Percentiles rank a stretch among this genome's conserved stretches.
Conservation (phyloP, 2,113 vertebrate species). For the Xenopus tropicalis region DNA sequence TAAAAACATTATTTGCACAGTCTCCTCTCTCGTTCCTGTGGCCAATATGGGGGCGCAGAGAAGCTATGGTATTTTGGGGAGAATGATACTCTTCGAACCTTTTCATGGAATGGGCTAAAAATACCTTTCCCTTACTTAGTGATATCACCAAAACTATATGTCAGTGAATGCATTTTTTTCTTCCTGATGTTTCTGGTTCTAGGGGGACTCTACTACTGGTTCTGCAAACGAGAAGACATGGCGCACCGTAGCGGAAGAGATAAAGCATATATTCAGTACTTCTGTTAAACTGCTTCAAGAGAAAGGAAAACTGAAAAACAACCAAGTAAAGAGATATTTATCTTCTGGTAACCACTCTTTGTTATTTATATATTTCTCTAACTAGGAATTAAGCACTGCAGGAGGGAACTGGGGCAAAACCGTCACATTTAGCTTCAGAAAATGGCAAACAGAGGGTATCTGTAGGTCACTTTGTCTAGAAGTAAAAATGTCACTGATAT, state of each 20-base stretch:
- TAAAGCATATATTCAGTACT: slow-evolving; percentile 89
- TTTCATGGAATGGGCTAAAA: neutral
- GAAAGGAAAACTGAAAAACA: slow-evolving; percentile 89
- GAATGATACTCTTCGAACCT: neutral
- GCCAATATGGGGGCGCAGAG: neutral
- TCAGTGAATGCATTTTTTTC: neutral
- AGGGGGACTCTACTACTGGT: slow-evolving; percentile 83
- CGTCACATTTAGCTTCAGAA: no score
- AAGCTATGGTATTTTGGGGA: neutral
- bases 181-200: slow-evolving; percentile 8
- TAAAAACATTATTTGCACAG: no score
- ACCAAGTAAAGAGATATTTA: slow-evolving; percentile 91
- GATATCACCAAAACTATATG: neutral
- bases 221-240: slow-evolving; percentile 82
- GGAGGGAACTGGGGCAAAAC: no score
- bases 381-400: neutral
- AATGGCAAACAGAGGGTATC: no score
- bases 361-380: neutral
- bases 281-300: slow-evolving; percentile 87
- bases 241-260: slow-evolving; percentile 90
- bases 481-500: no score
- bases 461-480: no score
- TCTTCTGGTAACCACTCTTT: slow-evolving; percentile 79
- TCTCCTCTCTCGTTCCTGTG: no score
- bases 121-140: no score